A percentile compares a stretch with the other conserved stretches of the same genome.
These are phyloP conservation scores for Recurvirostra avosetta DNA, from an alignment of 2,113 vertebrate genomes.

Conservation along the genomic window DNA sequence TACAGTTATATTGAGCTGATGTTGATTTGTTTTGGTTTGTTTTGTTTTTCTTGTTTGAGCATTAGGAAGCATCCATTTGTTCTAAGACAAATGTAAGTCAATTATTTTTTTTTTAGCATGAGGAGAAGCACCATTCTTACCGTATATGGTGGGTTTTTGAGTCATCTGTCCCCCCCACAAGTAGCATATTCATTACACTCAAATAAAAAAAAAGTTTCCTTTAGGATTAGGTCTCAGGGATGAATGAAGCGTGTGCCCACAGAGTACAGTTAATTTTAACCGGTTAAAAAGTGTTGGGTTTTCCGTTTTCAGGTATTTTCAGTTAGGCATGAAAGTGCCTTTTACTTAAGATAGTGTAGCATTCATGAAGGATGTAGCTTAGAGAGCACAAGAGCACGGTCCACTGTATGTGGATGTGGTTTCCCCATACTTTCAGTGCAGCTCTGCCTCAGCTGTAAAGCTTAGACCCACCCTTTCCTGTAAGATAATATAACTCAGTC, in stretches of 20 bases:
- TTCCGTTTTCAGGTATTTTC: constrained; percentile 62
- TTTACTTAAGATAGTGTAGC: constrained; percentile 50
- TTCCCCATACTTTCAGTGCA: constrained; percentile 39
- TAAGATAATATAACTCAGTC: constrained; percentile 54
- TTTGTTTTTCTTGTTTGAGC: neutral
- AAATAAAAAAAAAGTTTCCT: neutral
- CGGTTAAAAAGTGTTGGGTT: constrained; percentile 7
- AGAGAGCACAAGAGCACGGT: constrained; percentile 1
- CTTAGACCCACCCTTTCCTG: constrained; percentile 76
- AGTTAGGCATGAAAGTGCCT: constrained; percentile 57
- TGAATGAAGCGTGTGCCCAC: neutral
- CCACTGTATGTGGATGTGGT: constrained; percentile 44
- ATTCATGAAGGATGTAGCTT: constrained; percentile 58
- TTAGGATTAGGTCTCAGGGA: neutral
- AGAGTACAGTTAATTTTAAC: constrained; percentile 7
- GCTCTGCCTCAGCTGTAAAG: neutral
- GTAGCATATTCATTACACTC: neutral
- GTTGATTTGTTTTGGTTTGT: neutral
- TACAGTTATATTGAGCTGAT: neutral
- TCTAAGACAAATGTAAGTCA: neutral
- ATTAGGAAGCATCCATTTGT: neutral
- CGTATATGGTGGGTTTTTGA: neutral
- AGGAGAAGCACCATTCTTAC: neutral
- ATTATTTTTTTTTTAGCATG: neutral
- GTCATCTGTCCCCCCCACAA: neutral